A percentile compares a stretch with the other conserved stretches of the same genome.
Evolutionary conservation across 2,113 vertebrate genomes (phyloP).

Genomic region (Rafetus swinhoei): DNA sequence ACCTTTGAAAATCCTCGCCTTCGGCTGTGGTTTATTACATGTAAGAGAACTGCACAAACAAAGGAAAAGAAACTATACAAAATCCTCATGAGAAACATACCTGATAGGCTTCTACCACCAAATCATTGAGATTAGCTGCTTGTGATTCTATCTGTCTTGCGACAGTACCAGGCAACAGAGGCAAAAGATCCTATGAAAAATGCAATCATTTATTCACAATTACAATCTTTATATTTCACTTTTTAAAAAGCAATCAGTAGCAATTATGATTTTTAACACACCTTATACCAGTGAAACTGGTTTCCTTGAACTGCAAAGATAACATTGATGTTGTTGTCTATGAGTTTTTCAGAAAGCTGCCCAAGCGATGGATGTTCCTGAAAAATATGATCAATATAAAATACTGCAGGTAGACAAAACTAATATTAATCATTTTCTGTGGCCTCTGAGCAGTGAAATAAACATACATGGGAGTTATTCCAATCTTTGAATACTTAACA

Average conservation of each 20-base stretch:
- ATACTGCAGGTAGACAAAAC: neutral
- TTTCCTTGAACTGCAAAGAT: conserved; percentile 95
- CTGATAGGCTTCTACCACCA: conserved; percentile 95
- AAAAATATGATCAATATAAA: conserved; percentile 55
- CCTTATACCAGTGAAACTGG: conserved; percentile 98
- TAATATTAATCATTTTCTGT: neutral
- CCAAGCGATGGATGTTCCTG: conserved; percentile 96
- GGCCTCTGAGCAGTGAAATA: neutral
- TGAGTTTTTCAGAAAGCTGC: conserved; percentile 92
- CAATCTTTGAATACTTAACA: neutral
- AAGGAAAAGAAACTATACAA: neutral
- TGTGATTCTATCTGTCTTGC: conserved; percentile 92
- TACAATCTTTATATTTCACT: conserved; percentile 3
- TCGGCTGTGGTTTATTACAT: neutral
- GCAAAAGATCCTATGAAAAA: conserved; percentile 85
- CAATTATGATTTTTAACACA: conserved; percentile 76
- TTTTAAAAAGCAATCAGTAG: neutral
- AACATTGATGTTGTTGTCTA: conserved; percentile 93
- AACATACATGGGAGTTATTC: neutral
- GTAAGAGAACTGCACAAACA: neutral
- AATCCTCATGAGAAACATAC: conserved; percentile 72
- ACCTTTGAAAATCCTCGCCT: neutral
- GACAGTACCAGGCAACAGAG: conserved; percentile 90
- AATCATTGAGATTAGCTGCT: conserved; percentile 92
- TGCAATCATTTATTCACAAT: neutral